A percentile compares a stretch with the other conserved stretches of the same genome.
These are phyloP conservation scores for Falcaria lacertinaria DNA, from an alignment of 2,888 invertebrate species.

Conservation along the genomic window DNA sequence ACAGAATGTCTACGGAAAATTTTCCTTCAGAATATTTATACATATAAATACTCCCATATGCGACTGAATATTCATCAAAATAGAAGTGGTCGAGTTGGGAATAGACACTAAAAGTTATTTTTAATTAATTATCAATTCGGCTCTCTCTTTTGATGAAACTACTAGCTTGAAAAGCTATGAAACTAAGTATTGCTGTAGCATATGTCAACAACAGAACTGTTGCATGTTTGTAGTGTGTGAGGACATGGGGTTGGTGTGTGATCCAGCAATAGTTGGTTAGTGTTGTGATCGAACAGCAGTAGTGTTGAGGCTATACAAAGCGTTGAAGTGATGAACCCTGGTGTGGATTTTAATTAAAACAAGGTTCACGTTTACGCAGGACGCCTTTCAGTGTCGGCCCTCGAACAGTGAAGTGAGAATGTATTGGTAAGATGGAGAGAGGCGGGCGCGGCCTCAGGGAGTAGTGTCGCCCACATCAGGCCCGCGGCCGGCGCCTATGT, in stretches of 20 bases:
- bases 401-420: background rate
- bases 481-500: slow-evolving; percentile 43
- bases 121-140: background rate
- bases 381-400: background rate
- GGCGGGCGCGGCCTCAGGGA: slow-evolving; percentile 38
- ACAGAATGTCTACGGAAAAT: background rate
- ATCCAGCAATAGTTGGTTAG: background rate
- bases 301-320: too few species aligned
- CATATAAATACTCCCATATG: background rate
- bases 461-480: slow-evolving; percentile 47
- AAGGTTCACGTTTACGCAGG: too few species aligned
- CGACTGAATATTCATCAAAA: background rate
- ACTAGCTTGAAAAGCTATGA: background rate
- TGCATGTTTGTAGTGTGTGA: background rate
- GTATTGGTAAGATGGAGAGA: slow-evolving; percentile 4
- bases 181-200: background rate
- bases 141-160: background rate
- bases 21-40: background rate
- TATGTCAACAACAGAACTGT: background rate
- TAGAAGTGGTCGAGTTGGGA: background rate
- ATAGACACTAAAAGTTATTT: background rate
- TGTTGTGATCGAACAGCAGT: background rate
- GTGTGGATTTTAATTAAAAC: too few species aligned
- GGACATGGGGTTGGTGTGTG: background rate
- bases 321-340: too few species aligned